Evolutionary conservation across 64 coral and sea anemone genomes (phyloP).

Genomic region (Hydrozoanthus tunicans): DNA sequence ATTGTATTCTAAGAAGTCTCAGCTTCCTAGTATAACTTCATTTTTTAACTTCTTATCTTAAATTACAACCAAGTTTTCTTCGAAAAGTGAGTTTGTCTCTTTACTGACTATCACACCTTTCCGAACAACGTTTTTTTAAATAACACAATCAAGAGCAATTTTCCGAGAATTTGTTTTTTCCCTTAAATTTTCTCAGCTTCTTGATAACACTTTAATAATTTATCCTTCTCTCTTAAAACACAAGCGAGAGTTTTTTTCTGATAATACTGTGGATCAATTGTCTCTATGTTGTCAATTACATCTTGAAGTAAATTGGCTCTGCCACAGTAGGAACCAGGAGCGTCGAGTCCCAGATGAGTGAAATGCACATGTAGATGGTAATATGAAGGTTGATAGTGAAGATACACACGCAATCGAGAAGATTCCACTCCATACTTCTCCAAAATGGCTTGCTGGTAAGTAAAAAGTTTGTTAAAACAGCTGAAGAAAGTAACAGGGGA

Average conservation of each 20-base stretch:
- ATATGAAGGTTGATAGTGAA: conserved; percentile 97
- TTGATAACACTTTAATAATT: conserved; percentile 57
- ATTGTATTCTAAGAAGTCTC: too few species aligned
- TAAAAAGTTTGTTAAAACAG: background rate
- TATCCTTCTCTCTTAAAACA: conserved; percentile 79
- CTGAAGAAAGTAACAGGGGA: too few species aligned
- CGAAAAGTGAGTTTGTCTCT: too few species aligned
- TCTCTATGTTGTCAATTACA: conserved; percentile 97
- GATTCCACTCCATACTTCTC: conserved; percentile 65
- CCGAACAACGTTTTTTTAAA: too few species aligned
- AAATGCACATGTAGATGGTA: conserved; percentile 98
- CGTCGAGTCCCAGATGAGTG: conserved; percentile 86
- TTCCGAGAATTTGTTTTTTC: too few species aligned
- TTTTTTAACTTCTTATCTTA: too few species aligned
- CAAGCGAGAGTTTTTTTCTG: conserved; percentile 84
- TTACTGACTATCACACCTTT: too few species aligned
- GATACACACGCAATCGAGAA: conserved; percentile 82
- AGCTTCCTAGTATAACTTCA: too few species aligned
- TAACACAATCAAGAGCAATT: too few species aligned
- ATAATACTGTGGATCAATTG: conserved; percentile 79
- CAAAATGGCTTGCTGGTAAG: conserved; percentile 69
- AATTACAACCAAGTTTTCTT: too few species aligned
- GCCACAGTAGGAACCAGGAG: conserved; percentile 70
- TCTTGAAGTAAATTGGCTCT: conserved; percentile 94
- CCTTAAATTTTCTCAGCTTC: conserved; percentile 24